These are phyloP conservation scores for human (Homo sapiens) DNA, from an alignment of 2,113 vertebrate species.

Conservation along the genomic window DNA sequence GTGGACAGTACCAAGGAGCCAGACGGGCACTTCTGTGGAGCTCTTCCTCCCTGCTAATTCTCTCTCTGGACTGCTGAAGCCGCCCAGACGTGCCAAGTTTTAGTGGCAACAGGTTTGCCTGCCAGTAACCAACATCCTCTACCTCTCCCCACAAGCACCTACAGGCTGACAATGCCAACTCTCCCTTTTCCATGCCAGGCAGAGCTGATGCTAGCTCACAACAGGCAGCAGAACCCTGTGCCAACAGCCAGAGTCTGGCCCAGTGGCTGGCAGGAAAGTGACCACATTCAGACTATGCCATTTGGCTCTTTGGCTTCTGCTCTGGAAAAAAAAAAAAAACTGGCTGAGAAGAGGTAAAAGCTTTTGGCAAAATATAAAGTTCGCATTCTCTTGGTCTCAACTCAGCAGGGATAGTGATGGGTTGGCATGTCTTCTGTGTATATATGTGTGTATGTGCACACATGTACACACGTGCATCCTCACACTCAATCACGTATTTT, in stretches of 20 bases:
- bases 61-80: constrained; percentile 28
- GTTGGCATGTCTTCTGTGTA: neutral
- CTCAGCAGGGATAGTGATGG: neutral
- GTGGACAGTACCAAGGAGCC: neutral
- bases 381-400: neutral
- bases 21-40: neutral
- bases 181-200: constrained; percentile 9
- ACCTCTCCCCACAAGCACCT: neutral
- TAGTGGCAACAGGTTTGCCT: constrained; percentile 54
- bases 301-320: constrained; percentile 44
- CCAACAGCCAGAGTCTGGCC: constrained; percentile 21
- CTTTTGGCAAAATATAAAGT: constrained; percentile 25
- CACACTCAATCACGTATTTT: neutral
- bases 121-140: constrained; percentile 50
- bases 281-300: constrained; percentile 31
- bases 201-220: neutral
- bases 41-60: neutral
- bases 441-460: neutral
- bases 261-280: constrained; percentile 52
- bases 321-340: neutral
- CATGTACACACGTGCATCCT: neutral
- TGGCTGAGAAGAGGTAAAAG: neutral
- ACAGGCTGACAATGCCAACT: neutral
- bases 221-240: neutral
- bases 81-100: neutral